Evolutionary conservation across 2,888 invertebrate genomes (phyloP).

Genomic region (Pollenia amentaria): DNA sequence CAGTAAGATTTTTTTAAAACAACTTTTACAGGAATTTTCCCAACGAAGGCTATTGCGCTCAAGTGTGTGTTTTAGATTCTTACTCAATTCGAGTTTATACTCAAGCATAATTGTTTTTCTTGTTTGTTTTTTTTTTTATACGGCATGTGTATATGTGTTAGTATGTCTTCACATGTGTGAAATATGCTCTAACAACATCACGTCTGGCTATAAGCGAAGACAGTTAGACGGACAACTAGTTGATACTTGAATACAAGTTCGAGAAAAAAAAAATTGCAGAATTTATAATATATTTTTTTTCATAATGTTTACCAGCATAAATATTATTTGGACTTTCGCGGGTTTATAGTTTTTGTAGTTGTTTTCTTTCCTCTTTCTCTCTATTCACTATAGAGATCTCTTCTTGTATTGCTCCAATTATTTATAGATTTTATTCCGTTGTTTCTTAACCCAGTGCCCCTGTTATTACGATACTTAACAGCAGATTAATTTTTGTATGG

Average conservation of each 20-base stretch:
- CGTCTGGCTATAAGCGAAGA: conserved; percentile 28
- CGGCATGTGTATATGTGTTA: background rate
- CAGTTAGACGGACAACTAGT: conserved; percentile 51
- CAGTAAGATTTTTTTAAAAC: conserved; percentile 36
- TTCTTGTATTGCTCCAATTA: conserved; percentile 69
- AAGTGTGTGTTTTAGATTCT: conserved; percentile 5
- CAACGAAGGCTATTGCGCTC: conserved; percentile 13
- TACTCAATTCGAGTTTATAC: conserved; percentile 41
- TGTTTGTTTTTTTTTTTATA: conserved; percentile 14
- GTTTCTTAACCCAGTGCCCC: conserved; percentile 74
- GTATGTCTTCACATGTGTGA: background rate
- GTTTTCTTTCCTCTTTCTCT: conserved; percentile 19
- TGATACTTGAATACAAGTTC: conserved; percentile 41
- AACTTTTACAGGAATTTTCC: conserved; percentile 61
- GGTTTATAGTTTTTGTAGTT: conserved; percentile 43
- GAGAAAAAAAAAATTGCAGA: conserved; percentile 14
- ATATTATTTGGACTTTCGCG: conserved; percentile 53
- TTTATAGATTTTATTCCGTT: conserved; percentile 69
- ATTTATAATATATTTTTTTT: conserved; percentile 41
- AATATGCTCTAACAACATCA: conserved; percentile 56
- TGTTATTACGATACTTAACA: conserved; percentile 64
- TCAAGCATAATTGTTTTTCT: conserved; percentile 5
- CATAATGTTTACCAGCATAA: conserved; percentile 19
- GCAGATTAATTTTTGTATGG: conserved; percentile 56
- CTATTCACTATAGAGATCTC: background rate